These are phyloP conservation scores for Novumbra hubbsi DNA, from an alignment of 2,797 vertebrate species.

Conservation along the genomic window DNA sequence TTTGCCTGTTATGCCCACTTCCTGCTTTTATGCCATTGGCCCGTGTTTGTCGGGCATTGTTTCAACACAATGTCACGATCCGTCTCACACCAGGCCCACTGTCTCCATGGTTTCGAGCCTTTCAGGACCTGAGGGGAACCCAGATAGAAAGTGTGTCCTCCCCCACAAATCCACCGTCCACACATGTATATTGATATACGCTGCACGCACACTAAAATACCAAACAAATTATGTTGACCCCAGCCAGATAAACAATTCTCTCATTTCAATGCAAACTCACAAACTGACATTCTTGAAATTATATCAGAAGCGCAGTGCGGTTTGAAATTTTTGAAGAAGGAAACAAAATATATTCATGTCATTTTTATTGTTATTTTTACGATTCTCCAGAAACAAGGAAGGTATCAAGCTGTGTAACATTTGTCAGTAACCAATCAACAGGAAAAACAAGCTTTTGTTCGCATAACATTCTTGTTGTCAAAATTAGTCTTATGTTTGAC, in stretches of 20 bases:
- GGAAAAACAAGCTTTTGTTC: background rate
- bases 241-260: background rate
- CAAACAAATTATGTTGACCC: background rate
- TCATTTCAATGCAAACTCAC: background rate
- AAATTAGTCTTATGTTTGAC: constrained; percentile 27
- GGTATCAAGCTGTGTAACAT: background rate
- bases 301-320: background rate
- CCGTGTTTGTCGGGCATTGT: constrained; percentile 65
- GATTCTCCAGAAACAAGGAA: background rate
- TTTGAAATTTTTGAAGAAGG: background rate
- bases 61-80: constrained; percentile 59
- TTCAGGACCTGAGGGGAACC: constrained; percentile 4
- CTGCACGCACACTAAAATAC: background rate
- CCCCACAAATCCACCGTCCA: background rate
- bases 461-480: background rate
- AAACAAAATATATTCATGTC: too few relatives aligned
- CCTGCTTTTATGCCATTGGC: constrained; percentile 67
- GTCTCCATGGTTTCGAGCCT: background rate
- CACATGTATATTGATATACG: background rate
- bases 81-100: constrained; percentile 13
- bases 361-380: background rate
- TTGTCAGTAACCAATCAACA: background rate
- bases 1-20: constrained; percentile 58
- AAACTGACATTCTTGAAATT: background rate
- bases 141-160: background rate